These are phyloP conservation scores for Xestoiulus laeticollis DNA, from an alignment of 2,888 invertebrate genomes.

Conservation along the genomic window DNA sequence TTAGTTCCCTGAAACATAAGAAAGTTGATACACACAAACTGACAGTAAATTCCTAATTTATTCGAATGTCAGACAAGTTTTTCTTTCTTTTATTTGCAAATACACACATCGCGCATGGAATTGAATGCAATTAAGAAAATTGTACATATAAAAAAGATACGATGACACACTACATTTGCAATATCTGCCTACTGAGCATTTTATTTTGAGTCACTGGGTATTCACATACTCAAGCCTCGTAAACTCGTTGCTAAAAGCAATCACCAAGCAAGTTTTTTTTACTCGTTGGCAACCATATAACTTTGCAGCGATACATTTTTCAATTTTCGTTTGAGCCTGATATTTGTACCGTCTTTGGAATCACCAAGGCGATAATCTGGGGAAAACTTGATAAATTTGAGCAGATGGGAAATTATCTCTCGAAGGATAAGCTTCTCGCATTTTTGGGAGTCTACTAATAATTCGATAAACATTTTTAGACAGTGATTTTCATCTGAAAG, in stretches of 20 bases:
- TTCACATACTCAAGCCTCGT: not conserved
- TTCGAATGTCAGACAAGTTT: not conserved
- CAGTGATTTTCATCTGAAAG: no score
- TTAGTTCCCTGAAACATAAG: no score
- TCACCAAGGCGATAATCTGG: not conserved
- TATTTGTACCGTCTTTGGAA: not conserved
- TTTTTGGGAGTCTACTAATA: not conserved
- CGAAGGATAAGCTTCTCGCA: not conserved
- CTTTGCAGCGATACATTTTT: not conserved
- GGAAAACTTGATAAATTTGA: not conserved
- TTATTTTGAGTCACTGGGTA: conserved; percentile 9
- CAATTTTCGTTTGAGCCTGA: not conserved
- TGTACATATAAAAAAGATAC: conserved; percentile 28
- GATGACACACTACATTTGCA: conserved; percentile 27
- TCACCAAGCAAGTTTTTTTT: no score
- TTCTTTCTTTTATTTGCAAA: not conserved
- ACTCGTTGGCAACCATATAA: not conserved
- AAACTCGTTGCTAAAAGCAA: not conserved
- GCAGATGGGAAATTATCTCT: not conserved
- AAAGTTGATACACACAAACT: not conserved
- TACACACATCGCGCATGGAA: not conserved
- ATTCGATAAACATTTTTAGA: not conserved
- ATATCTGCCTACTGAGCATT: conserved; percentile 43
- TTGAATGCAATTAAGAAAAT: not conserved
- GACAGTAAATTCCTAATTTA: not conserved